Base-by-base conservation (phyloP, 2,888 invertebrate species). In the Apodemia mormo region DNA sequence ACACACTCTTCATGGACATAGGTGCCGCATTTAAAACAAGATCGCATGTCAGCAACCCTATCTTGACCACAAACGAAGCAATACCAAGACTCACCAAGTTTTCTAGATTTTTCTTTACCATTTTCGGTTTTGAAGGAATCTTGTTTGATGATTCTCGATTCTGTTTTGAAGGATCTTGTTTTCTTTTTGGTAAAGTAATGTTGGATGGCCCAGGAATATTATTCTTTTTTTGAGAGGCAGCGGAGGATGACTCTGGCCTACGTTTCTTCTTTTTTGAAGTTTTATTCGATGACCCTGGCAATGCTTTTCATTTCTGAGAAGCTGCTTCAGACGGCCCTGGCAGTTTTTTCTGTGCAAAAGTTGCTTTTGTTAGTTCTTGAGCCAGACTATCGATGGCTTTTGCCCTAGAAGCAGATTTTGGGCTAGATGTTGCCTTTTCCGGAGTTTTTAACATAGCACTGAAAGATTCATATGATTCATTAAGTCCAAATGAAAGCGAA, bases 1-100 rank as follows among this genome's bases (percentile, higher is more conserved):
- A 79, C 75, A 70, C 77, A 79, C 40, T 78, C 77, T 67, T 78
- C 77, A 70, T 78, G 76, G 58, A 70, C 71, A 49, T 71, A 71
- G 22, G 68, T 58, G 64, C 8, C 56, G 72, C 76, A 79, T 58
- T 70, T 65, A 68, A 70, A 54, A 64, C 77, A 78, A 65, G 70
- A 69, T 67, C 77, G 71, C 76, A 76, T 77, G 70, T 78, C 76
- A 49, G 75, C 72, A 45, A 76, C 68, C 71, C 73, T 72, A 37
- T 37, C 5, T 37, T 74, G 73, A 45, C 73, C 68, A 67, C 78
- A 76, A 68, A 73, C 71, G 69, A 56, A 74, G 70, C 76, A 77
- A 73, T 73, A 76, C 76, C 76, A 65, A 65, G 10, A 33, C 33
- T 65, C 33, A 33, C 14, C 4, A 65, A 14, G 33, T 65, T 65